Conservation (phyloP, 2,797 vertebrate genomes). For the Danio albolineatus region DNA sequence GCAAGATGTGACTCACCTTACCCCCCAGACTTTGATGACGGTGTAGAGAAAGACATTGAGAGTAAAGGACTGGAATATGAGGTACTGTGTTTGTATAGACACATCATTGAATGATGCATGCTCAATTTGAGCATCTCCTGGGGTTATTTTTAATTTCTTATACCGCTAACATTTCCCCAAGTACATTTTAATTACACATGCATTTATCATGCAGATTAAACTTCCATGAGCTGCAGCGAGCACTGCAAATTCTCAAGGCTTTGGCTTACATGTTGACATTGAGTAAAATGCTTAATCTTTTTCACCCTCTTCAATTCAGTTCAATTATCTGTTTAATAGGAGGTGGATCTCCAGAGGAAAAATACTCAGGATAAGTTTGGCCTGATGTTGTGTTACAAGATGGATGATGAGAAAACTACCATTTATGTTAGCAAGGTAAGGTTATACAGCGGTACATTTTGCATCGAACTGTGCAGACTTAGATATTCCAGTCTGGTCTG, state of each 20-base stretch:
- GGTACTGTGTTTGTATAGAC: conserved; percentile 73
- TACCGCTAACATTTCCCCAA: conserved; percentile 15
- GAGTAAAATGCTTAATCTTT: background rate
- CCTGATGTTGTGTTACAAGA: conserved; percentile 92
- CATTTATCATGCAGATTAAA: background rate
- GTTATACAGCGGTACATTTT: background rate
- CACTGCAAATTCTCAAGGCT: background rate
- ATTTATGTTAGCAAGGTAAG: conserved; percentile 95
- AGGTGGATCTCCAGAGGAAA: conserved; percentile 90
- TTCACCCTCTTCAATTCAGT: conserved; percentile 1
- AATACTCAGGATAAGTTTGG: conserved; percentile 95
- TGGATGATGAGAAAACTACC: conserved; percentile 91
- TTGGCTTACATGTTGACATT: background rate
- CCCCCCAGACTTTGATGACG: conserved; percentile 88
- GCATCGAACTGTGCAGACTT: background rate
- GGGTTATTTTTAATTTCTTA: conserved; percentile 6
- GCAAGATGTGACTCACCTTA: conserved; percentile 81
- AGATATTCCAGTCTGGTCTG: background rate
- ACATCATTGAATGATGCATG: background rate
- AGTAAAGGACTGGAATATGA: conserved; percentile 93
- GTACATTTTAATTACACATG: conserved; percentile 4
- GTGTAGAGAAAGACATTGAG: conserved; percentile 88
- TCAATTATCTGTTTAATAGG: conserved; percentile 75
- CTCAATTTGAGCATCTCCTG: background rate
- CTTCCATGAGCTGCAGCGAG: background rate